Base-by-base conservation (phyloP, 2,888 invertebrate species). In the Torymus tubicola region DNA sequence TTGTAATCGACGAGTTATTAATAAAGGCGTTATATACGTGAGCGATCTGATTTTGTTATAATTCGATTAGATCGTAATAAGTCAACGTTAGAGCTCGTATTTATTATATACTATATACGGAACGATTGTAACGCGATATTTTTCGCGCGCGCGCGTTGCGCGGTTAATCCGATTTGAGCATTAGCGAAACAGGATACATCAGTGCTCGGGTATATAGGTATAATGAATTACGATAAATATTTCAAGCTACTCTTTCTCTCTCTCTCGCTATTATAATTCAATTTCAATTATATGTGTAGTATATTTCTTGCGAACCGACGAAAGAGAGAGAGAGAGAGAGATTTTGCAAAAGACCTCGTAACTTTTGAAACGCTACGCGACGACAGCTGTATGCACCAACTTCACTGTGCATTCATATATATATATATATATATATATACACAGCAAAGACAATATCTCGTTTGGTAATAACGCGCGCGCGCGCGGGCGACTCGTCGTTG, bases 361-460 rank as follows among this genome's bases (percentile, higher is more conserved):
- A 3, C 31, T 31, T 31, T 31, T 31, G 31, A 31, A 31, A 31
- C 31, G 5, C 31, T 16, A 70, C 11, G 10, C 11, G 24, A 52
- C 8, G n/a, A 31, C 50, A n/a, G n/a, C n/a, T n/a, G 21, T 3
- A 10, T 12, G 3, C 0, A 5, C 18, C 21, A 61, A 21, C 58
- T 8, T n/a, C 58, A n/a, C 14, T n/a, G n/a, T n/a, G n/a, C n/a
- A n/a, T n/a, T n/a, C n/a, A n/a, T n/a, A n/a, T n/a, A n/a, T n/a
- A n/a, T n/a, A n/a, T n/a, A n/a, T n/a, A n/a, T n/a, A n/a, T n/a
- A n/a, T n/a, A n/a, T n/a, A n/a, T n/a, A n/a, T 1, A 10, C 68
- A 10, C 53, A 13, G 18, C 72, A 72, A 77, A 72, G 71, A 78
- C 72, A 72, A 79, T 79, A 63, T 74, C 79, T 64, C 64, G 52